Evolutionary conservation across 2,797 vertebrate genomes (phyloP), one percentile per base, ranked within the genome.

Genomic region (Diplodus puntazzo): DNA sequence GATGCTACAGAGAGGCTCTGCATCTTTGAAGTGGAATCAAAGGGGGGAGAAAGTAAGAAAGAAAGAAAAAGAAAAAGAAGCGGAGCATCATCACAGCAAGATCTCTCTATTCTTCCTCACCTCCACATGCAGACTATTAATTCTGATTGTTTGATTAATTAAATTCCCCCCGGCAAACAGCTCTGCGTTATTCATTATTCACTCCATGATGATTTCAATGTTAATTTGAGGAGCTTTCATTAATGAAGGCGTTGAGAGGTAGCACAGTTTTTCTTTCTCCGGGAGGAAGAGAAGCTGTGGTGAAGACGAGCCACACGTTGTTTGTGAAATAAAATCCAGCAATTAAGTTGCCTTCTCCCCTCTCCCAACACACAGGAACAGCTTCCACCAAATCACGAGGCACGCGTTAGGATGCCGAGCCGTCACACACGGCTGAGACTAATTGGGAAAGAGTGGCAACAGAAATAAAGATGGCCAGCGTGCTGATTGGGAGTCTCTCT

Each of bases 141-240:
- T 89, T 92, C 79, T 69, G 85, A 90, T 91, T 89, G 91, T 89
- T 92, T 90, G 87, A 89, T 93, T 94, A 95, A 95, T 95, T 93
- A 91, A 88, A 90, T 84, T 84, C 90, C 89, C 87, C 57, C 70
- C 73, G 90, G 93, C 91, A 91, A 91, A 91, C 86, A 82, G 87
- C 84, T 84, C 80, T 83, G 86, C 75, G 14, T 81, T 83, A 89
- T 92, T 92, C 84, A 95, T 95, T 94, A 95, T 95, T 94, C 93
- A 95, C 90, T 78, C 76, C 48, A 75, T 89, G 90, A 90, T 84
- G 80, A 91, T 91, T 89, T 89, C 76, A 88, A 88, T 90, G 80
- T 88, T 83, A 87, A 91, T 93, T 88, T 84, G 72, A 84, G 84
- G 83, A 79, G 80, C 66, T 86, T 87, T 80, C 34, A 48, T 81